Evolutionary conservation across 2,797 vertebrate genomes (phyloP), one percentile per base, ranked within the genome.

Genomic region (Pseudomugil tenellus): DNA sequence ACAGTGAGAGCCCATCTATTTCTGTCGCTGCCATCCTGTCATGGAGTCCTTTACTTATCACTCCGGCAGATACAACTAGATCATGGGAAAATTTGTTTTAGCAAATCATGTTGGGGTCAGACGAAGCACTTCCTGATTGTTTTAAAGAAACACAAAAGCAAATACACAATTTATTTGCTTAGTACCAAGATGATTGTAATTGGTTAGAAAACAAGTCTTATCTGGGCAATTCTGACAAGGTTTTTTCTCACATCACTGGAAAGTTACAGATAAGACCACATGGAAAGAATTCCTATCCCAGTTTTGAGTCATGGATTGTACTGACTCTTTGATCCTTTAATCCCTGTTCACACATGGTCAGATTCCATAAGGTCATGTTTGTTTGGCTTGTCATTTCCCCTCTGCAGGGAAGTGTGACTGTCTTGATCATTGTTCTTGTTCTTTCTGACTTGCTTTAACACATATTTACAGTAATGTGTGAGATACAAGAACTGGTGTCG

Each of bases 31-130:
- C 57, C 56, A 16, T 9, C 51, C 19, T 41, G 26, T 49, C 9
- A 16, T 17, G n/a, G 25, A 28, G 26, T 59, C 57, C 32, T 7
- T 85, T 68, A 65, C 56, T 70, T 72, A 41, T 72, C 74, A 31
- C 37, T 0, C 48, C 39, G 61, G 67, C 39, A 31, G 65, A 76
- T 69, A 53, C 61, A 31, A 67, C 67, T 37, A 67, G 72, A 74
- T 80, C 75, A 83, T 88, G 83, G 84, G 83, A 89, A 87, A 58
- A 77, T 74, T 84, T 63, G 67, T 74, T 52, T 10, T 17, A 69
- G 59, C 37, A 21, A 74, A 75, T 82, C 23, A 60, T 63, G 72
- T 56, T 41, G 25, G 67, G 79, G 79, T 87, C 84, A 78, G 25
- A 67, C 52, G 58, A 49, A 67, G 34, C 48, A 80, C 74, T 90